Percentiles rank a stretch among this genome's conserved stretches.
phyloP scores from a whole-genome alignment of 2,113 vertebrate genomes.

The Pimephales promelas region DNA sequence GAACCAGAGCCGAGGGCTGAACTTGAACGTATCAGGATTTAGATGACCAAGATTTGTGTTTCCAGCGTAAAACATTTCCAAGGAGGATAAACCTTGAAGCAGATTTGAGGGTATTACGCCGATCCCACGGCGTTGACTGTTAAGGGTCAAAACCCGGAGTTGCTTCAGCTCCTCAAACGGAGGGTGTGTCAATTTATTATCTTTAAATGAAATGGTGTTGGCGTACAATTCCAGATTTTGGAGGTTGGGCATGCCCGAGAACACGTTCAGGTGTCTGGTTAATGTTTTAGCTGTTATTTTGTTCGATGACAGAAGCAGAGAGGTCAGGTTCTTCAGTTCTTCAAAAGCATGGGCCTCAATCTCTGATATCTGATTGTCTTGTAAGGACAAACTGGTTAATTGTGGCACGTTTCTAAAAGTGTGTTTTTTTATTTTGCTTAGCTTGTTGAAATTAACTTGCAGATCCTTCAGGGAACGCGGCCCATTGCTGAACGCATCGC shows the following conservation, averaged over 20 bases:
- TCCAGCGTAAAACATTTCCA: constrained; percentile 60
- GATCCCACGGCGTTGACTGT: constrained; percentile 60
- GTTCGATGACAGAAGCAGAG: constrained; percentile 62
- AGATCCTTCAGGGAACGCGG: constrained; percentile 64
- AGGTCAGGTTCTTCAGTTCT: constrained; percentile 60
- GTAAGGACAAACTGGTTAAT: constrained; percentile 63
- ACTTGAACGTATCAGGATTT: constrained; percentile 61
- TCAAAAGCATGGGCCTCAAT: constrained; percentile 61
- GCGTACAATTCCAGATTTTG: constrained; percentile 60
- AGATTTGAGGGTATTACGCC: constrained; percentile 64
- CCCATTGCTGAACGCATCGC: constrained; percentile 55
- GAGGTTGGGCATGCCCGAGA: constrained; percentile 66
- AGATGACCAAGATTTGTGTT: constrained; percentile 58
- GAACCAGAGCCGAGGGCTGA: constrained; percentile 63
- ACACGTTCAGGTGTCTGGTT: not conserved
- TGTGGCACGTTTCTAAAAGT: constrained; percentile 57
- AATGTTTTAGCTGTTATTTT: constrained; percentile 34
- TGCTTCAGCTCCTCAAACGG: constrained; percentile 68
- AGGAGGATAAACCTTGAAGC: constrained; percentile 72
- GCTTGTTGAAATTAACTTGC: constrained; percentile 62
- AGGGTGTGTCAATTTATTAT: constrained; percentile 6
- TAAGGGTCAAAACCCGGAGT: constrained; percentile 61
- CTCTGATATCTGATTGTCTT: constrained; percentile 61
- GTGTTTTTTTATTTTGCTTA: constrained; percentile 22
- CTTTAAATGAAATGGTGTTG: constrained; percentile 65